A percentile compares a stretch with the other conserved stretches of the same genome.
Evolutionary conservation across 2,888 invertebrate species (phyloP).

Genomic region (Esperia sulphurella): DNA sequence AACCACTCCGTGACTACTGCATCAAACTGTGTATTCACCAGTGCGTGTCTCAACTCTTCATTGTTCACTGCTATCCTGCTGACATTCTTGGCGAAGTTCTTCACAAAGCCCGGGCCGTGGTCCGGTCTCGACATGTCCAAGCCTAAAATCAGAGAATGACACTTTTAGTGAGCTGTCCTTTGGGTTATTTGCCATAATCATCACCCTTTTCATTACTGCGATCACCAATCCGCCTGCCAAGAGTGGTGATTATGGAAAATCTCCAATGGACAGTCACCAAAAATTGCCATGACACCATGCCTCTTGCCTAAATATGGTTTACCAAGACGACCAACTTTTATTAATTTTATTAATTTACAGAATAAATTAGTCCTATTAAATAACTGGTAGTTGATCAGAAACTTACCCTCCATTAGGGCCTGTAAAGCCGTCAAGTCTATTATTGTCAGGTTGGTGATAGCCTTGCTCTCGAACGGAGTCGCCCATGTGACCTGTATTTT

Average conservation of each 20-base stretch:
- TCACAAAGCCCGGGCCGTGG: constrained; percentile 18
- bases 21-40: constrained; percentile 37
- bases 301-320: too few species aligned
- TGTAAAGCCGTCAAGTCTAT: constrained; percentile 11
- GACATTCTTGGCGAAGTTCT: constrained; percentile 31
- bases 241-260: too few species aligned
- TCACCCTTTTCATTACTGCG: too few species aligned
- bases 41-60: constrained; percentile 22
- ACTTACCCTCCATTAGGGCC: neutral
- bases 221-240: too few species aligned
- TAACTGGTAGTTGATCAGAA: too few species aligned
- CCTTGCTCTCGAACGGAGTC: constrained; percentile 35
- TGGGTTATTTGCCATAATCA: too few species aligned
- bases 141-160: constrained; percentile 14
- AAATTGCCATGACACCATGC: too few species aligned
- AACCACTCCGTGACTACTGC: constrained; percentile 55
- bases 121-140: constrained; percentile 22
- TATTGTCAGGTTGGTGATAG: constrained; percentile 24
- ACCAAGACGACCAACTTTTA: too few species aligned
- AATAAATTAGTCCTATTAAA: too few species aligned
- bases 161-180: too few species aligned
- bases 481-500: constrained; percentile 47
- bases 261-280: too few species aligned
- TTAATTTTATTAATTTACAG: too few species aligned
- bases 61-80: constrained; percentile 18